Base-by-base conservation (phyloP, 2,797 vertebrate genomes). In the Acanthurus lineatus region DNA sequence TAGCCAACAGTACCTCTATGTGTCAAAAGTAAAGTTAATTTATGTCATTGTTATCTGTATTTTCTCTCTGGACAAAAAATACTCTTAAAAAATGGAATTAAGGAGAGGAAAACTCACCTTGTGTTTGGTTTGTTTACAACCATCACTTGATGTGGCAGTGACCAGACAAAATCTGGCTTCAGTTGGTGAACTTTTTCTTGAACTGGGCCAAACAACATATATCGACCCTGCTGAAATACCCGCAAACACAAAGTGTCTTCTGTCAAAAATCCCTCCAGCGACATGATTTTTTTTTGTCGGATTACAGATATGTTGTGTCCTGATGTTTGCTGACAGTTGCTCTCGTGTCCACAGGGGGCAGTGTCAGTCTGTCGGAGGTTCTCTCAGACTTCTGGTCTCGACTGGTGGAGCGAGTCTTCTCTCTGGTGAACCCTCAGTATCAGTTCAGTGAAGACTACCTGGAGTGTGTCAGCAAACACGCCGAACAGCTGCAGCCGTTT, bases 401-500 rank as follows among this genome's bases (percentile, higher is more conserved):
- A 44, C 93, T 97, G 61, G 93, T 97, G 81, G 97, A 98, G 92
- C 95, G 95, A 44, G 95, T 96, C 59, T 97, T 98, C 81, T 96
- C 96, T 38, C 92, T 97, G 87, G 94, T 98, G 54, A 97, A 97
- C 82, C 97, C 97, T 7, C 97, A 97, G 86, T 97, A 97, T 83
- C 94, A 95, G 90, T 97, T 97, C 84, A 94, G 93, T 10, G 94
- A 96, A 14, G 96, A 96, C 60, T 98, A 97, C 89, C 93, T 98
- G 92, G 96, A 97, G 86, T 97, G 97, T 84, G 96, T 97, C 63
- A 96, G 94, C 56, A 97, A 95, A 78, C 95, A 97, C 9, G 91
- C 95, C 0, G 96, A 97, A 20, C 95, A 96, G 79, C 94, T 97
- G 71, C 96, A 95, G 79, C 96, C 97, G 0, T 97, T 97, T 9